Base-by-base conservation (phyloP, 2,888 invertebrate genomes). In the Campopleginae sp. region DNA sequence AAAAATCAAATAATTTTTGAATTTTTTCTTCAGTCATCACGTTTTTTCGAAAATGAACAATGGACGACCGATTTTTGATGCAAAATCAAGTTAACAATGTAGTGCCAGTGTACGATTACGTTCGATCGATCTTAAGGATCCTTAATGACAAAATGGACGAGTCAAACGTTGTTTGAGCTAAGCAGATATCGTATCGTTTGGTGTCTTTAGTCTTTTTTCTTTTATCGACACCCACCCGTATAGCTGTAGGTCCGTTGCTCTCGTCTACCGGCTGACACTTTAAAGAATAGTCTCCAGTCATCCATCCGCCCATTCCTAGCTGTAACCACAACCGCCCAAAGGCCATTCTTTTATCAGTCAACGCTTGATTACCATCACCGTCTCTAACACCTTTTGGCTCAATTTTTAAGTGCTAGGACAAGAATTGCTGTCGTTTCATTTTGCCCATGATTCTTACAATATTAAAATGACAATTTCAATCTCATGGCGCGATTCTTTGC, bases 251-350 rank as follows among this genome's bases (percentile, higher is more conserved):
- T 95, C 96, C 96, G 95, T 97, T 97, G 94, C 98, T 97, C 96
- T 98, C 98, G 96, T 98, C 98, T 94, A 98, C 98, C 92, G 98
- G 98, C 95, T 99, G 98, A 96, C 98, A 99, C 94, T 97, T 97
- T 95, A 97, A 96, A 95, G 97, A 98, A 96, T 99, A 99, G 94
- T 97, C 97, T 94, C 98, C 98, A 94, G 97, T 97, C 95, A 98
- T 96, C 98, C 98, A 99, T 94, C 98, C 98, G 94, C 97, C 96
- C 95, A 96, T 95, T 94, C 96, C 96, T 95, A 98, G 97, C 98
- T 98, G 97, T 95, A 96, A 96, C 92, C 93, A 93, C 91, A 93
- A 93, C 92, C 93, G 92, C 90, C 91, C 91, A 91, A 88, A 89
- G 91, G 91, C 91, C 92, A 90, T 90, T 88, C 88, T 89, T 90